phyloP scores from a whole-genome alignment of 2,113 vertebrate genomes.

The Caracal caracal region DNA sequence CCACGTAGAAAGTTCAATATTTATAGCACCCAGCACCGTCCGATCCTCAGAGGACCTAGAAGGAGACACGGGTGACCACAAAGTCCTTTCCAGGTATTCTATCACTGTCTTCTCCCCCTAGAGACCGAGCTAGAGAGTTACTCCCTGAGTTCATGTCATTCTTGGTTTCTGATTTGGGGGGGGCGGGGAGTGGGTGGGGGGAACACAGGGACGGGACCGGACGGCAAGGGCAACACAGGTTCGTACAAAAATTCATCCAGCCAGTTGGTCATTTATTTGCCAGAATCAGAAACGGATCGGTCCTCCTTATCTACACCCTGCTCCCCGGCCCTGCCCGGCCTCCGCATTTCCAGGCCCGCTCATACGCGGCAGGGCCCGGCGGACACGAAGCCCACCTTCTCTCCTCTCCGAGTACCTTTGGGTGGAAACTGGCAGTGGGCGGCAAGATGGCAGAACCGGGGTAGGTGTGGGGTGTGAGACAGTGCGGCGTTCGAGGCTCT shows the following conservation, averaged over 20 bases:
- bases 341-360: not conserved
- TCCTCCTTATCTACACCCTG: not conserved
- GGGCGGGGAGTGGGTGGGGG: rapidly evolving
- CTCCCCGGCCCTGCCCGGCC: not conserved
- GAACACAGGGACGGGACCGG: rapidly evolving
- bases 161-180: not conserved
- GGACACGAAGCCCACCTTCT: not conserved
- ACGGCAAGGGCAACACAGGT: not conserved
- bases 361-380: rapidly evolving
- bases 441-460: rapidly evolving
- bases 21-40: conserved; percentile 47
- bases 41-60: conserved; percentile 79
- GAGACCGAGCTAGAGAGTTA: not conserved
- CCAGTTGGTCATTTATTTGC: not conserved
- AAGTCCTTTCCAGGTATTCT: conserved; percentile 81
- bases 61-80: conserved; percentile 70
- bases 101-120: not conserved
- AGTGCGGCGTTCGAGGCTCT: rapidly evolving
- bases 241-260: not conserved
- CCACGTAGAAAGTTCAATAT: conserved; percentile 73
- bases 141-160: not conserved
- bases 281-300: not conserved
- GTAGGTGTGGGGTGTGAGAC: not conserved
- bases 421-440: not conserved
- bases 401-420: rapidly evolving